Evolutionary conservation across 1,140 invertebrate species (phyloP).

Genomic region (Aphis gossypii): DNA sequence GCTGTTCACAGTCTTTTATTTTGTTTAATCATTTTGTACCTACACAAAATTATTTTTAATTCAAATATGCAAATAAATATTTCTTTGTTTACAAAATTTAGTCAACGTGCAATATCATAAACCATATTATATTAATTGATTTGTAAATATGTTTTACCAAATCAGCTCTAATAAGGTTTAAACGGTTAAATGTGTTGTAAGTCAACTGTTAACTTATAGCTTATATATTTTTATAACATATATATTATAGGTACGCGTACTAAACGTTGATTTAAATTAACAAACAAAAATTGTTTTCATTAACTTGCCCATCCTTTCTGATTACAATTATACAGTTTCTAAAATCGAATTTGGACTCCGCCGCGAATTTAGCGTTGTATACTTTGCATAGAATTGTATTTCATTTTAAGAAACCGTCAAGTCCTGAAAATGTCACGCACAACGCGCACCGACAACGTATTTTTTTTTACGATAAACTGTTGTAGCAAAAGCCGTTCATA

Average conservation of each 20-base stretch:
- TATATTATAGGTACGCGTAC: background rate
- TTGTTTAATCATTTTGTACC: background rate
- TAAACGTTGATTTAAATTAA: background rate
- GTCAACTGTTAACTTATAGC: too few relatives aligned
- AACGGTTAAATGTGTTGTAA: too few relatives aligned
- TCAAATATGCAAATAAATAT: background rate
- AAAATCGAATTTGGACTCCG: background rate
- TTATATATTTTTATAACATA: background rate
- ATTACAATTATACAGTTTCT: background rate
- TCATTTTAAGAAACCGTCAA: background rate
- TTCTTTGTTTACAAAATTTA: background rate
- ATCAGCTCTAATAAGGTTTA: background rate
- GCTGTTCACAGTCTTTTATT: background rate
- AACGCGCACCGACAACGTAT: background rate
- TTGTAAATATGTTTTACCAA: background rate
- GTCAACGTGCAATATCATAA: background rate
- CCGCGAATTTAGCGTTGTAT: background rate
- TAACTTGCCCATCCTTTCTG: background rate
- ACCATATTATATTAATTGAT: background rate
- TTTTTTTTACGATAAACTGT: background rate
- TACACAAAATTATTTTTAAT: background rate
- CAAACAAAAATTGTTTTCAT: background rate
- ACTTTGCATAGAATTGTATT: background rate
- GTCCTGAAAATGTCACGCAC: background rate
- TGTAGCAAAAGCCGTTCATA: background rate